Percentiles rank a stretch among this genome's conserved stretches.
Evolutionary conservation across 2,797 vertebrate species (phyloP).

Genomic region (Enteromius paludinosus): DNA sequence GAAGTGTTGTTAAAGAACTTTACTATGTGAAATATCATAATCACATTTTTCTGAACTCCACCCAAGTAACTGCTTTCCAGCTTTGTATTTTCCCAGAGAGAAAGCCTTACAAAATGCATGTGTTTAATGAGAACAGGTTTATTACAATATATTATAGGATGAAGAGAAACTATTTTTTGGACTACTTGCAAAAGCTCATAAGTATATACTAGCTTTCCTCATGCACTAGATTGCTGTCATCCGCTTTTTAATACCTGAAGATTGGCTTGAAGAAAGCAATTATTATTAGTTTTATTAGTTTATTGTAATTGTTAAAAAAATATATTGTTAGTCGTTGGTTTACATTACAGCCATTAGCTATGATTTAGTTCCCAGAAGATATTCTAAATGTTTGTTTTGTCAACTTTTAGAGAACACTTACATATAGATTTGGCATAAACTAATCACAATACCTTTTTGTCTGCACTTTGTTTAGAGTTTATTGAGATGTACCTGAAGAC

Average conservation of each 20-base stretch:
- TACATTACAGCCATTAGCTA: not conserved
- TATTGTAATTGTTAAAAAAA: not conserved
- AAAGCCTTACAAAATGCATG: not conserved
- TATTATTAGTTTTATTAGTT: not conserved
- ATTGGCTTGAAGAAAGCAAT: not conserved
- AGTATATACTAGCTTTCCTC: not conserved
- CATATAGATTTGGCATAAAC: not conserved
- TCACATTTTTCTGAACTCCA: constrained; percentile 16
- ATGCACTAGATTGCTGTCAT: not conserved
- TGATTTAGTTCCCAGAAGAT: not conserved
- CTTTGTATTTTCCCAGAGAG: not conserved
- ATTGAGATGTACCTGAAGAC: not conserved
- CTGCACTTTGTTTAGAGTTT: not conserved
- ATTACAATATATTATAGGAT: not conserved
- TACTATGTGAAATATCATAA: constrained; percentile 28
- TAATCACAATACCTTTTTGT: not conserved
- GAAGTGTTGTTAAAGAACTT: constrained; percentile 21
- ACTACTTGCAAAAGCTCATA: not conserved
- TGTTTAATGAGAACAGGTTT: not conserved
- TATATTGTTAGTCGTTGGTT: not conserved
- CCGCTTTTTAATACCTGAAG: not conserved
- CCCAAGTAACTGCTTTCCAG: not conserved
- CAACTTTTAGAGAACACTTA: not conserved
- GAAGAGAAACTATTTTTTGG: not conserved
- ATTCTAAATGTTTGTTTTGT: not conserved